Conservation (phyloP, 2,113 vertebrate genomes). For the Erinaceus europaeus region DNA sequence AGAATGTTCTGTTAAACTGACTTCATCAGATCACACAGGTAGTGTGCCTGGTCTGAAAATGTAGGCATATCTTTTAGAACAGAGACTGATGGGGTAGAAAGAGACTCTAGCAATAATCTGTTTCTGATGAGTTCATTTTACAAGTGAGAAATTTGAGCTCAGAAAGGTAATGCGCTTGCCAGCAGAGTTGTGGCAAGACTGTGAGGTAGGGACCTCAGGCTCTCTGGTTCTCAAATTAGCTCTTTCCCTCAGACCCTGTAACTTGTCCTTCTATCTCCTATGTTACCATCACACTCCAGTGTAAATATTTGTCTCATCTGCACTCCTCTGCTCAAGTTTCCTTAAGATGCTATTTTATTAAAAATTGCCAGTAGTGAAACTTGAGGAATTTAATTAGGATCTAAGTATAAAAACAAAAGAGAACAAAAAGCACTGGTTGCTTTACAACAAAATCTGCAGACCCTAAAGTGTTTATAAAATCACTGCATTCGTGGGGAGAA, state of each 20-base stretch:
- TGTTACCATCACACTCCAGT: neutral
- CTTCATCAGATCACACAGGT: conserved; percentile 44
- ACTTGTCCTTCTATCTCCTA: neutral
- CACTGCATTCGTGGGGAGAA: conserved; percentile 25
- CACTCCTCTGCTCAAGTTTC: neutral
- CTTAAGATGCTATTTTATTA: conserved; percentile 30
- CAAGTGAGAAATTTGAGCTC: conserved; percentile 31
- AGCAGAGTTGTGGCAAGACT: neutral
- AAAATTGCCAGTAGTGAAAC: conserved; percentile 20
- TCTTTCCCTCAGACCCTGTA: neutral
- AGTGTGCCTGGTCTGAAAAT: neutral
- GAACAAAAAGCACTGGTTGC: conserved; percentile 18
- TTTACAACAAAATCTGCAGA: conserved; percentile 11
- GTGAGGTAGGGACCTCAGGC: neutral
- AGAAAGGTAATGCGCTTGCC: neutral
- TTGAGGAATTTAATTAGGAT: conserved; percentile 51
- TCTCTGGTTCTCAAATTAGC: neutral
- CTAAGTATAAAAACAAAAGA: neutral
- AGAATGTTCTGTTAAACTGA: conserved; percentile 3
- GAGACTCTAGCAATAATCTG: neutral
- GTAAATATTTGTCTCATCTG: neutral
- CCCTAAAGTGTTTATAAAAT: conserved; percentile 44
- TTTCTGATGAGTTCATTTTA: neutral
- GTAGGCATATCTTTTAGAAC: neutral
- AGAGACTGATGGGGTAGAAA: neutral